phyloP scores from a whole-genome alignment of 2,113 vertebrate species.

The Cheilinus undulatus region DNA sequence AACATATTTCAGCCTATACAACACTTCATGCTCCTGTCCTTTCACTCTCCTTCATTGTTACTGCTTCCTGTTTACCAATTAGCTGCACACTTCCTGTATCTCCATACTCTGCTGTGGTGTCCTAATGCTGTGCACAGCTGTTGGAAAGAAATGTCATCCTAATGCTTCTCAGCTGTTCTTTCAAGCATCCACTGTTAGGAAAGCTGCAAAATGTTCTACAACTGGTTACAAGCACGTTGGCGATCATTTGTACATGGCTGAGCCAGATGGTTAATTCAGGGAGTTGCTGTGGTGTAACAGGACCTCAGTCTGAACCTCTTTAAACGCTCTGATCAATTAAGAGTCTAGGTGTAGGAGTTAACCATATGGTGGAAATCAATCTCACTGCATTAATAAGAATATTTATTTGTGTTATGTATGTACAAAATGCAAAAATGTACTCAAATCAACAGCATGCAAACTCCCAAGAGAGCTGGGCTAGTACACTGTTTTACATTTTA shows the following conservation, averaged over 20 bases:
- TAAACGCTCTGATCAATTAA: background rate
- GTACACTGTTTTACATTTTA: no score
- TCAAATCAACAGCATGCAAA: background rate
- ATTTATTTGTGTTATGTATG: background rate
- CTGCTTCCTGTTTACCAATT: conserved; percentile 1
- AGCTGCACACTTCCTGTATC: background rate
- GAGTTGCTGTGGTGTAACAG: background rate
- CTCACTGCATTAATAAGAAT: background rate
- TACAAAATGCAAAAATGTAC: background rate
- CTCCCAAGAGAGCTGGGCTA: background rate
- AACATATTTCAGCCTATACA: background rate
- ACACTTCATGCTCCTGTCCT: no score
- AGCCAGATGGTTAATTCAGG: background rate
- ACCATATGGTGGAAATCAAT: background rate
- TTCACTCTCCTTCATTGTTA: background rate
- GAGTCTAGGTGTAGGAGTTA: background rate
- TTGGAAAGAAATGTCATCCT: background rate
- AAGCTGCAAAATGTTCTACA: background rate
- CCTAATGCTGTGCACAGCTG: background rate
- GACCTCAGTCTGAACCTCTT: background rate
- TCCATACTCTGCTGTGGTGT: background rate
- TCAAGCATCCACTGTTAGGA: background rate
- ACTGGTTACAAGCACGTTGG: background rate
- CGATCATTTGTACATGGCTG: background rate
- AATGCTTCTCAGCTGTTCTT: background rate